Percentiles rank a stretch among this genome's conserved stretches.
phyloP scores from a whole-genome alignment of 2,888 invertebrate species.

The Troides helena region DNA sequence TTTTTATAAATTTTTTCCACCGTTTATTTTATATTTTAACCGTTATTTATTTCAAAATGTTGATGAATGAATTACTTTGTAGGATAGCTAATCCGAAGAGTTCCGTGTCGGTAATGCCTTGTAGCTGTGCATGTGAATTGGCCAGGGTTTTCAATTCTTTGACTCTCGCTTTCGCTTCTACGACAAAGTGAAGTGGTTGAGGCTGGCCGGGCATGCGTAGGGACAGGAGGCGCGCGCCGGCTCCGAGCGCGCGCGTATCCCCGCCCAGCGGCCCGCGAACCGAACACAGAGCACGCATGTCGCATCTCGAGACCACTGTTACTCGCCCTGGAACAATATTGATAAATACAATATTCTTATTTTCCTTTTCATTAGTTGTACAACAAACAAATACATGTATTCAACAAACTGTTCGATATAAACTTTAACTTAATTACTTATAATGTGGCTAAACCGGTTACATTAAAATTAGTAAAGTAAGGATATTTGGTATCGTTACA shows the following conservation, averaged over 20 bases:
- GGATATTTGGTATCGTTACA: too few relatives aligned
- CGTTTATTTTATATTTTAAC: neutral
- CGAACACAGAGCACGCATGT: slow-evolving; percentile 89
- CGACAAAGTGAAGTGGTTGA: slow-evolving; percentile 75
- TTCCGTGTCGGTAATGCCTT: slow-evolving; percentile 91
- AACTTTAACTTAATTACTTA: too few relatives aligned
- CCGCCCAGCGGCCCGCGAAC: slow-evolving; percentile 91
- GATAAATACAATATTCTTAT: neutral
- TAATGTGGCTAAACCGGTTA: too few relatives aligned
- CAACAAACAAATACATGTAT: too few relatives aligned
- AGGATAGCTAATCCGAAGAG: slow-evolving; percentile 92
- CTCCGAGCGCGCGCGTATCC: slow-evolving; percentile 83
- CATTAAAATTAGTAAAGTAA: too few relatives aligned
- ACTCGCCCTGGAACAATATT: slow-evolving; percentile 61
- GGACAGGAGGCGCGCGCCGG: slow-evolving; percentile 83
- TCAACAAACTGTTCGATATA: too few relatives aligned
- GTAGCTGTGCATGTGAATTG: slow-evolving; percentile 88
- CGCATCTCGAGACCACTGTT: slow-evolving; percentile 79
- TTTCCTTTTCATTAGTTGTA: too few relatives aligned
- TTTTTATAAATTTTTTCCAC: neutral
- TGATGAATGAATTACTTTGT: slow-evolving; percentile 82
- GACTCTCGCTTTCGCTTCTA: slow-evolving; percentile 91
- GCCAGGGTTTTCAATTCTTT: slow-evolving; percentile 91
- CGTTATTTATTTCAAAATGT: neutral
- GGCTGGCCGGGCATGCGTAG: slow-evolving; percentile 82